A percentile compares a stretch with the other conserved stretches of the same genome.
These are phyloP conservation scores for Atherinosoma microstoma DNA, from an alignment of 2,797 vertebrate genomes.

Conservation along the genomic window DNA sequence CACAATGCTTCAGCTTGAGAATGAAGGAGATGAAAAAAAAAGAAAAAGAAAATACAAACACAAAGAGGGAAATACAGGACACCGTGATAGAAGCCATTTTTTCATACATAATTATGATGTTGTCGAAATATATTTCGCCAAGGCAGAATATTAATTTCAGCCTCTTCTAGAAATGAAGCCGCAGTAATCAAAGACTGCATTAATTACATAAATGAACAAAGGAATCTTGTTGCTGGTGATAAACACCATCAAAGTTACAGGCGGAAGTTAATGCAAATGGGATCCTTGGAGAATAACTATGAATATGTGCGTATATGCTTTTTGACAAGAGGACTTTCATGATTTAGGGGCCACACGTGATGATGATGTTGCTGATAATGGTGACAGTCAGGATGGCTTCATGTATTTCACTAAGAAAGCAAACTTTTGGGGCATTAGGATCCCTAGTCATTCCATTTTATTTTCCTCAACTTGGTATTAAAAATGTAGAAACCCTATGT, in stretches of 20 bases:
- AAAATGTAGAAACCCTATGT: slow-evolving; percentile 72
- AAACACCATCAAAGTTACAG: slow-evolving; percentile 75
- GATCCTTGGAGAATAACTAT: slow-evolving; percentile 62
- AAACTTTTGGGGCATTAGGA: slow-evolving; percentile 71
- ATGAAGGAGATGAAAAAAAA: not conserved
- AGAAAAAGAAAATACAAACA: slow-evolving; percentile 6
- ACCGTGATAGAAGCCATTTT: slow-evolving; percentile 35
- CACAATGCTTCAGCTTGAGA: slow-evolving; percentile 34
- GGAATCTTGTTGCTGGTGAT: slow-evolving; percentile 72
- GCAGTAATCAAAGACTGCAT: slow-evolving; percentile 76
- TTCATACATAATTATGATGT: slow-evolving; percentile 51
- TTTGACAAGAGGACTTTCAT: slow-evolving; percentile 45
- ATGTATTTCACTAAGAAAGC: slow-evolving; percentile 55
- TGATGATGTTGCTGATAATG: slow-evolving; percentile 18
- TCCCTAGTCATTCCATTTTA: slow-evolving; percentile 70
- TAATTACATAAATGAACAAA: slow-evolving; percentile 80
- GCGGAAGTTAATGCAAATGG: slow-evolving; percentile 66
- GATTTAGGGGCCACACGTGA: slow-evolving; percentile 13
- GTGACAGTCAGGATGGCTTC: slow-evolving; percentile 35
- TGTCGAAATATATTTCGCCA: slow-evolving; percentile 46
- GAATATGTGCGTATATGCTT: slow-evolving; percentile 9
- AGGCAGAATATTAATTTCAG: slow-evolving; percentile 65
- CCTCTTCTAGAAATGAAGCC: slow-evolving; percentile 54
- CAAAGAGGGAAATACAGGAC: slow-evolving; percentile 22
- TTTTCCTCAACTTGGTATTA: slow-evolving; percentile 60